phyloP scores from a whole-genome alignment of 1,140 invertebrate species.

The Drosophila erecta region DNA sequence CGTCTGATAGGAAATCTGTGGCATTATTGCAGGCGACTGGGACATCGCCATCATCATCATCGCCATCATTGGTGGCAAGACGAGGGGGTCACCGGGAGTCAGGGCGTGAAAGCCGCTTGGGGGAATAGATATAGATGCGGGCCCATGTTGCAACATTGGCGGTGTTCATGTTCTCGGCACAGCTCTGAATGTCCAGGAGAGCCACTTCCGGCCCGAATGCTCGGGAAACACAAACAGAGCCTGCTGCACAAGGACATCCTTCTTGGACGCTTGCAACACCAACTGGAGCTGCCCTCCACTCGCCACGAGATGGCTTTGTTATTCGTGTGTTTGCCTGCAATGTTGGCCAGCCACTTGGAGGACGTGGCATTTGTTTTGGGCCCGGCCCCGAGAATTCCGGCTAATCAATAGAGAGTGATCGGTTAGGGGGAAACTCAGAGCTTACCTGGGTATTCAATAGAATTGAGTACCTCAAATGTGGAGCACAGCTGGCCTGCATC shows the following conservation, averaged over 20 bases:
- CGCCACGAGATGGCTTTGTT: slow-evolving; percentile 39
- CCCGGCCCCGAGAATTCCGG: slow-evolving; percentile 20
- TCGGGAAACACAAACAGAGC: slow-evolving; percentile 21
- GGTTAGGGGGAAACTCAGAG: slow-evolving; percentile 7
- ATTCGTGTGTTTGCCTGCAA: slow-evolving; percentile 39
- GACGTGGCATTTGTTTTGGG: slow-evolving; percentile 38
- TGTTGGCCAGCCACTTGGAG: slow-evolving; percentile 34
- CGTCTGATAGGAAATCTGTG: slow-evolving; percentile 28
- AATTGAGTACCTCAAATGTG: slow-evolving; percentile 8
- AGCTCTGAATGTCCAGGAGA: slow-evolving; percentile 2
- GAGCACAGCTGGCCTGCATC: slow-evolving; percentile 9
- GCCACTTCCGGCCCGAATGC: slow-evolving; percentile 31
- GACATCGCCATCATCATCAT: slow-evolving; percentile 8
- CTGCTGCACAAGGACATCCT: slow-evolving; percentile 11
- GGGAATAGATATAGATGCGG: slow-evolving; percentile 21
- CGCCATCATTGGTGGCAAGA: neutral
- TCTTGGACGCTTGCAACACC: slow-evolving; percentile 8
- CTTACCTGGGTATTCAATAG: slow-evolving; percentile 23
- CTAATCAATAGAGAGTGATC: slow-evolving; percentile 24
- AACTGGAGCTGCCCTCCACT: neutral
- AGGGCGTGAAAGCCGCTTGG: slow-evolving; percentile 7
- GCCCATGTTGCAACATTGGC: slow-evolving; percentile 14
- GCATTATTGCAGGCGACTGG: slow-evolving; percentile 17
- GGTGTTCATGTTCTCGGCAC: neutral
- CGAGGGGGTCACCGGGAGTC: neutral